Percentiles rank a stretch among this genome's conserved stretches.
These are phyloP conservation scores for Patella pellucida DNA, from an alignment of 2,888 invertebrate species.

Conservation along the genomic window DNA sequence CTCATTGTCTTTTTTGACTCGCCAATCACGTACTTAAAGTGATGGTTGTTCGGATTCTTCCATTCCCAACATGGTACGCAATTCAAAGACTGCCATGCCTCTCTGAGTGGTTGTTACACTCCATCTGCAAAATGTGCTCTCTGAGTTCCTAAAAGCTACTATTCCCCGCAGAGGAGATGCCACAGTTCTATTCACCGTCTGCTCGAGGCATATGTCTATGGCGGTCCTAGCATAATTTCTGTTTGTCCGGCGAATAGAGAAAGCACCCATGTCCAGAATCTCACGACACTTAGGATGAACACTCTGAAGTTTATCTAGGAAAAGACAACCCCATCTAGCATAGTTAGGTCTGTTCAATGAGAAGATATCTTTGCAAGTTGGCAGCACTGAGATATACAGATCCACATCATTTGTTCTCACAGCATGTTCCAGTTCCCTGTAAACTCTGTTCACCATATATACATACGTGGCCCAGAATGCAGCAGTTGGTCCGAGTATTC, in stretches of 20 bases:
- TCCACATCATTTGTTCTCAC: conserved; percentile 17
- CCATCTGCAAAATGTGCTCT: conserved; percentile 23
- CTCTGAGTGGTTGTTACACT: conserved; percentile 22
- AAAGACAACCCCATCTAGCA: conserved; percentile 23
- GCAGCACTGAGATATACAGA: neutral
- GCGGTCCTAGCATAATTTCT: conserved; percentile 16
- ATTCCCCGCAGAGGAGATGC: conserved; percentile 28
- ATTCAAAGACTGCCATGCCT: conserved; percentile 24
- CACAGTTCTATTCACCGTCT: conserved; percentile 29
- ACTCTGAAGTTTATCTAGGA: conserved; percentile 23
- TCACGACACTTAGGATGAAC: conserved; percentile 6
- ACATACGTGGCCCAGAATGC: conserved; percentile 24
- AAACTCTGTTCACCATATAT: conserved; percentile 11
- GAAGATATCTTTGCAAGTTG: conserved; percentile 16
- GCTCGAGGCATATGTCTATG: conserved; percentile 31
- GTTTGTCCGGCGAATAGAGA: neutral
- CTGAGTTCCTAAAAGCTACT: conserved; percentile 21
- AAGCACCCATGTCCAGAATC: neutral
- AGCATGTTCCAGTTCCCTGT: neutral
- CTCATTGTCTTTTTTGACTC: neutral
- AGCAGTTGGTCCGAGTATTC: conserved; percentile 22
- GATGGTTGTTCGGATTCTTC: neutral
- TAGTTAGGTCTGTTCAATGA: conserved; percentile 26
- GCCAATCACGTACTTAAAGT: neutral
- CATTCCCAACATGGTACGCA: conserved; percentile 4